Base-by-base conservation (phyloP, 1,140 invertebrate genomes). In the Hyles vespertilio region DNA sequence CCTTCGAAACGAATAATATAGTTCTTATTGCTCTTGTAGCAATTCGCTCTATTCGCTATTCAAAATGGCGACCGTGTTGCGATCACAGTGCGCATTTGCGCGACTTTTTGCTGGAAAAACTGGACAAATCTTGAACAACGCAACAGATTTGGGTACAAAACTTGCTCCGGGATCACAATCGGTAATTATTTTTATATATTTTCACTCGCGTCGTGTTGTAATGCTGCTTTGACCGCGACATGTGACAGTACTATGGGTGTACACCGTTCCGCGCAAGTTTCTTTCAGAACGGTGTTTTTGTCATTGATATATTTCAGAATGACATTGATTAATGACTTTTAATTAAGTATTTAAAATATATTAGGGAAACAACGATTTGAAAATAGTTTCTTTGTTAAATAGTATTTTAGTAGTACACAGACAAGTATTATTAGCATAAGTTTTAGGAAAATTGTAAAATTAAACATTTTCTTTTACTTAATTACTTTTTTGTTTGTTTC, bases 1-100 rank as follows among this genome's bases (percentile, higher is more conserved):
- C 89, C 89, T 90, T 89, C 84, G 84, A 84, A 88, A 87, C 86
- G 86, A 89, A 86, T 87, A 87, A 86, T 89, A 88, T 89, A 87
- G 86, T 89, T 89, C 86, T 87, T 87, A 87, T 87, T 87, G 83
- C 87, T 87, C 81, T 87, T 84, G 83, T 80, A 81, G 77, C 84
- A 81, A 84, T 77, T 85, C 84, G 76, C 82, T 90, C 88, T 89
- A 89, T 89, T 90, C 88, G 87, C 88, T 90, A 90, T 90, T 89
- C 88, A 90, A 90, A 88, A 90, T 90, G 88, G 88, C 88, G 88
- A 83, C 87, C 69, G 82, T 87, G 82, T 87, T 80, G 84, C 86
- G 88, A 82, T 84, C 87, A 77, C 84, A 75, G 76, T 82, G 82
- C 81, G 82, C 84, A 74, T 87, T 87, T 83, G 78, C 72, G 76